Conservation (phyloP, 1,140 invertebrate genomes). For the Uloborus diversus region DNA sequence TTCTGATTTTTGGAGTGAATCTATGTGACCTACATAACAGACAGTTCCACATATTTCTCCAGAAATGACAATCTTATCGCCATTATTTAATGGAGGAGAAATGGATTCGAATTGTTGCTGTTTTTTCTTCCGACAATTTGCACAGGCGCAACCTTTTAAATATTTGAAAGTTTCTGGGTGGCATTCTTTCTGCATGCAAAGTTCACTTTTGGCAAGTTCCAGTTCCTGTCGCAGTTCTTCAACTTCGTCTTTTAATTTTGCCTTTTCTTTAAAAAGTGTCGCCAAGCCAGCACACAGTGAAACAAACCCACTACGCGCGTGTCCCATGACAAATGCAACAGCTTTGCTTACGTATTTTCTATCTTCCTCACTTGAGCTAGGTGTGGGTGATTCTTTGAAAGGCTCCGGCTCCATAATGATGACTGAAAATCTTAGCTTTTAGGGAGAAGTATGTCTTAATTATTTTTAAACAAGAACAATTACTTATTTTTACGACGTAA, state of each 20-base stretch:
- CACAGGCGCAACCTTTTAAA: slow-evolving; percentile 22
- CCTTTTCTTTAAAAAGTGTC: slow-evolving; percentile 25
- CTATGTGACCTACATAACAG: slow-evolving; percentile 33
- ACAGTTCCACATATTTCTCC: slow-evolving; percentile 46
- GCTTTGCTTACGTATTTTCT: slow-evolving; percentile 37
- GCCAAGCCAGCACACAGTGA: slow-evolving; percentile 34
- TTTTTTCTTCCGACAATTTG: background rate
- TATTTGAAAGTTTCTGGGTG: background rate
- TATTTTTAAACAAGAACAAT: no score
- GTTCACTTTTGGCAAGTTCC: no score
- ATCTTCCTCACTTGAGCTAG: slow-evolving; percentile 3
- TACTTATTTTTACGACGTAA: no score
- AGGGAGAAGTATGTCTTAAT: no score
- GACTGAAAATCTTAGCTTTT: no score
- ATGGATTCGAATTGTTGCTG: background rate
- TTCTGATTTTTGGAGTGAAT: slow-evolving; percentile 1
- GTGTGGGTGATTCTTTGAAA: no score
- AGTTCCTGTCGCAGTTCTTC: background rate
- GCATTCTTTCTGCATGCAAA: no score
- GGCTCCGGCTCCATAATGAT: no score
- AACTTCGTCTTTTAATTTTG: slow-evolving; percentile 33
- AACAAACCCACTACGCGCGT: slow-evolving; percentile 35
- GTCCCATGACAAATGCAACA: slow-evolving; percentile 39
- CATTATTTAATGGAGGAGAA: slow-evolving; percentile 14
- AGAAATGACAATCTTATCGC: slow-evolving; percentile 22